Conservation (phyloP, 2,888 invertebrate species). For the Philonicus albiceps region DNA sequence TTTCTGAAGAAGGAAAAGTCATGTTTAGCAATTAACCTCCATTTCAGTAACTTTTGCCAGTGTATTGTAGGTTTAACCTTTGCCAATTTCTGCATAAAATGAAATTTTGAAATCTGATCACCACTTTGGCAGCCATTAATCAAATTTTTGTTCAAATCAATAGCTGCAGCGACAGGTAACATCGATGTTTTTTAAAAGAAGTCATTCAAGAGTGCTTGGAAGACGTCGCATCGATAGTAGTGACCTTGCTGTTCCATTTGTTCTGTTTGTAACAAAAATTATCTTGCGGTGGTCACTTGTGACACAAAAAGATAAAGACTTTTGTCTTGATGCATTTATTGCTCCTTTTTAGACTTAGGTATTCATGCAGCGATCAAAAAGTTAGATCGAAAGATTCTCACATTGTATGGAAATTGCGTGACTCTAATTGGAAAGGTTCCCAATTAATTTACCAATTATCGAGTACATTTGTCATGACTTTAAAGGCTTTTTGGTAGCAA, state of each 20-base stretch:
- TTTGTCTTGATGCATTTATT: neutral
- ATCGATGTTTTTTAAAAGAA: neutral
- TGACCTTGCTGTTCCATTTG: neutral
- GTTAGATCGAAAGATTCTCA: neutral
- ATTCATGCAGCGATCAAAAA: neutral
- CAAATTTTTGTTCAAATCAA: neutral
- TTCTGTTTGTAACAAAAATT: neutral
- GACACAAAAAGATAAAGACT: neutral
- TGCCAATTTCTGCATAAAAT: neutral
- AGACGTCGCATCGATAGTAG: neutral
- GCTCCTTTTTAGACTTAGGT: neutral
- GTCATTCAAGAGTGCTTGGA: neutral
- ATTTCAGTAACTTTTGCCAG: neutral
- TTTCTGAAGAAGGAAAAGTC: neutral
- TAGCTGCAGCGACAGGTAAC: neutral
- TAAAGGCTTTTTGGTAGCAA: neutral
- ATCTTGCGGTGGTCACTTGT: neutral
- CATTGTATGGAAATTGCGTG: neutral
- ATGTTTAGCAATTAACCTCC: neutral
- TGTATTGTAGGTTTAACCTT: neutral
- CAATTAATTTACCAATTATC: neutral
- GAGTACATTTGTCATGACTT: neutral
- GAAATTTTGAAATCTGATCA: neutral
- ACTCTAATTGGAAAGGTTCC: neutral
- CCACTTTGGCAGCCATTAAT: neutral